Evolutionary conservation across 2,888 invertebrate genomes (phyloP).

Genomic region (Plagiodera versicolora): DNA sequence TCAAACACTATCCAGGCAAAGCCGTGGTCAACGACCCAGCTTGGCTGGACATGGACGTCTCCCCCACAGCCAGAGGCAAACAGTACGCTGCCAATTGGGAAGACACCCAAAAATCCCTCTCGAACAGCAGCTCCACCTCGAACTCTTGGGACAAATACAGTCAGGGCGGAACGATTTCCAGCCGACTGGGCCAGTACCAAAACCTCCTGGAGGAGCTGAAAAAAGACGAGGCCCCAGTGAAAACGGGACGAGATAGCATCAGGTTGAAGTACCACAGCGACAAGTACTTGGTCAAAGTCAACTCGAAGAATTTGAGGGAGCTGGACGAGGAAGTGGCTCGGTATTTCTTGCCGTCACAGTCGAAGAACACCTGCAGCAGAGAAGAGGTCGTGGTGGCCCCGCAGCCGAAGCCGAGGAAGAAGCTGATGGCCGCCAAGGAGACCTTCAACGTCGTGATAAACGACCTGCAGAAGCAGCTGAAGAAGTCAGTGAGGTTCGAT

Average conservation of each 20-base stretch:
- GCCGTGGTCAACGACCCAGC: slow-evolving; percentile 66
- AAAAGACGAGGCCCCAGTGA: slow-evolving; percentile 40
- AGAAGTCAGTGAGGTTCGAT: slow-evolving; percentile 52
- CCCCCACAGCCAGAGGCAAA: slow-evolving; percentile 68
- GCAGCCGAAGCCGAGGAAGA: slow-evolving; percentile 46
- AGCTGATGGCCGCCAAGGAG: slow-evolving; percentile 33
- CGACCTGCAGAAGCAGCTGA: slow-evolving; percentile 47
- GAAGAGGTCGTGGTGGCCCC: slow-evolving; percentile 30
- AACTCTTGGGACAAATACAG: slow-evolving; percentile 50
- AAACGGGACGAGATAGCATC: slow-evolving; percentile 40
- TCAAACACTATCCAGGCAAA: slow-evolving; percentile 82
- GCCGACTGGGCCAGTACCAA: slow-evolving; percentile 48
- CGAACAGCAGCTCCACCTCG: slow-evolving; percentile 50
- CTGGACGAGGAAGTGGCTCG: slow-evolving; percentile 37
- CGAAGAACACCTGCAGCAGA: slow-evolving; percentile 13
- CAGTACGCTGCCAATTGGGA: slow-evolving; percentile 86
- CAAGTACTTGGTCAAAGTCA: slow-evolving; percentile 49
- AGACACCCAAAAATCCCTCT: slow-evolving; percentile 65
- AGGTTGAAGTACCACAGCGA: slow-evolving; percentile 52
- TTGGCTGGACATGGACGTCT: slow-evolving; percentile 68
- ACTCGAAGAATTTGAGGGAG: slow-evolving; percentile 42
- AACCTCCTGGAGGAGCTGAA: slow-evolving; percentile 46
- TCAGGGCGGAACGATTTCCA: slow-evolving; percentile 51
- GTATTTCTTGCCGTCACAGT: slow-evolving; percentile 44
- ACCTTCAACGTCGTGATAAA: slow-evolving; percentile 42